phyloP scores from a whole-genome alignment of 2,888 invertebrate genomes.

The Leptopilina drosophilae region DNA sequence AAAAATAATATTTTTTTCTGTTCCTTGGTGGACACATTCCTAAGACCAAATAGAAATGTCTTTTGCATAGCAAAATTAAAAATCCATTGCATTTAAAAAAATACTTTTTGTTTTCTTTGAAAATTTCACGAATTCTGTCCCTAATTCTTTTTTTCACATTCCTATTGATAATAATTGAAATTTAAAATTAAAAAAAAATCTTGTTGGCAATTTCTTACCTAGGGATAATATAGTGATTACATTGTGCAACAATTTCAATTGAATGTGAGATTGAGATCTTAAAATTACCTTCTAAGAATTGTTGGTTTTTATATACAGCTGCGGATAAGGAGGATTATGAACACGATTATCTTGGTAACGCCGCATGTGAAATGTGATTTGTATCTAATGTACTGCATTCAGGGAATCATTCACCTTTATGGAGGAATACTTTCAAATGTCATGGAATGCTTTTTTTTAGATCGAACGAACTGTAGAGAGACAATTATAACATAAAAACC shows the following conservation, averaged over 20 bases:
- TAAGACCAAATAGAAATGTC: no score
- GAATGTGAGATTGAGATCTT: slow-evolving; percentile 24
- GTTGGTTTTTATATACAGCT: background rate
- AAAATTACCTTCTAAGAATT: slow-evolving; percentile 28
- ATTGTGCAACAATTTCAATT: slow-evolving; percentile 26
- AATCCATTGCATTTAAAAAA: no score
- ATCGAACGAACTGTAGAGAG: background rate
- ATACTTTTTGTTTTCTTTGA: no score
- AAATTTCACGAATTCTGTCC: no score
- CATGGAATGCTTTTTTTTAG: background rate
- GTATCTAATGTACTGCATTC: background rate
- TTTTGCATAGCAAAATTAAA: no score
- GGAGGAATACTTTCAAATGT: background rate
- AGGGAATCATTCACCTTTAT: background rate
- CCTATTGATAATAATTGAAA: no score
- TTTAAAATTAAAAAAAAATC: no score
- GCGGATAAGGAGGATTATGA: slow-evolving; percentile 10
- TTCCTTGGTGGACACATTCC: no score
- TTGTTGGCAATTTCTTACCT: background rate
- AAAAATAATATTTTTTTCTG: no score
- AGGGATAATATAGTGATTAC: slow-evolving; percentile 11
- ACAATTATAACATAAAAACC: no score
- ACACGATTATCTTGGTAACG: slow-evolving; percentile 15
- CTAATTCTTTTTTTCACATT: no score
- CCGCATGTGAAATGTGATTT: slow-evolving; percentile 4